These are phyloP conservation scores for Molossus molossus DNA, from an alignment of 2,797 vertebrate species.

Conservation along the genomic window DNA sequence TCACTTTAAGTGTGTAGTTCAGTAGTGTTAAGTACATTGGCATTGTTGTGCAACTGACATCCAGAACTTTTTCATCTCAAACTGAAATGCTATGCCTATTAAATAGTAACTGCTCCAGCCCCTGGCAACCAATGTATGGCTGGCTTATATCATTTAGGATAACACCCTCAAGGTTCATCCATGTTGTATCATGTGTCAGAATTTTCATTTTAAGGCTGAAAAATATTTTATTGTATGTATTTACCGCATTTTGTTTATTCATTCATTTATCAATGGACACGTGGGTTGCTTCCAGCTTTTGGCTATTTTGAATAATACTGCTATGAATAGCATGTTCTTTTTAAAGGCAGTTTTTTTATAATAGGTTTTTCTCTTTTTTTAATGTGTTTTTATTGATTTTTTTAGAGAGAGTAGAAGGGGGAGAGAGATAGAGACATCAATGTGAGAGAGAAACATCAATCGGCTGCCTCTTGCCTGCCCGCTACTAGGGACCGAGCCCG, in stretches of 20 bases:
- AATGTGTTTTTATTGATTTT: background rate
- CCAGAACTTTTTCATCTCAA: conserved; percentile 25
- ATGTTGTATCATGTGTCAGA: no score
- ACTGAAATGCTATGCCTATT: background rate
- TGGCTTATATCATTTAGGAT: conserved; percentile 14
- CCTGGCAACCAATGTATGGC: background rate
- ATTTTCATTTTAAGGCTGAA: no score
- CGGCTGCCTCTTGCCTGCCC: background rate
- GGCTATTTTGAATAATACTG: background rate
- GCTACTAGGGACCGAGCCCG: no score
- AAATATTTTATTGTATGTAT: no score
- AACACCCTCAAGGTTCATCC: no score
- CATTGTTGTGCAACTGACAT: background rate
- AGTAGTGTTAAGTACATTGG: background rate
- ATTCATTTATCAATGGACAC: no score
- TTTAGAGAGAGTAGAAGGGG: background rate
- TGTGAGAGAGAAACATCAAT: background rate
- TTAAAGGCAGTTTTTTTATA: background rate
- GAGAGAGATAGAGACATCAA: background rate
- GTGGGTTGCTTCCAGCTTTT: background rate
- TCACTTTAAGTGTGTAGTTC: background rate
- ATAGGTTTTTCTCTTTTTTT: no score
- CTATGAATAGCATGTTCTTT: background rate
- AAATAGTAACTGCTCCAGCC: background rate
- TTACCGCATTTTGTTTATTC: no score